These are phyloP conservation scores for Frankliniella fusca DNA, from an alignment of 2,888 invertebrate genomes.

Conservation along the genomic window DNA sequence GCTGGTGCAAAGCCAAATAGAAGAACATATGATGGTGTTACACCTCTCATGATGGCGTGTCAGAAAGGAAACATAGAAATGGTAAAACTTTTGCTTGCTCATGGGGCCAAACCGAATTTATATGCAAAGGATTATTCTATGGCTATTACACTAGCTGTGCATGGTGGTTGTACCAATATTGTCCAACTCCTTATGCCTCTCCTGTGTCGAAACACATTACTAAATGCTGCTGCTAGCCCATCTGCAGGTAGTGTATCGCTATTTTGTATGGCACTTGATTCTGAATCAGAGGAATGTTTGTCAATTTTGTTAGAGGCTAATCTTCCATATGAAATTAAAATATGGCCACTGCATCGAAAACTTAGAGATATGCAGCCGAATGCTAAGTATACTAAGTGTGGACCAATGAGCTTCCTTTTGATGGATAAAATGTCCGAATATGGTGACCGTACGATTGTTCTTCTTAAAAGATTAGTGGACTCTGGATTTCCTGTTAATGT, in stretches of 20 bases:
- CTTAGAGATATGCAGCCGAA: not conserved
- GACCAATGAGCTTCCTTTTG: not conserved
- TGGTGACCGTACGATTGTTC: not conserved
- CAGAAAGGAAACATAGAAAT: not conserved
- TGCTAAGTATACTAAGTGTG: not conserved
- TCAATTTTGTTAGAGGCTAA: not conserved
- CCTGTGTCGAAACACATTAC: not conserved
- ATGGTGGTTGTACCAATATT: not conserved
- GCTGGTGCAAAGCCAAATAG: not conserved
- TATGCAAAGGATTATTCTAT: not conserved
- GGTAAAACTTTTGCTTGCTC: not conserved
- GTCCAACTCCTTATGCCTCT: not conserved
- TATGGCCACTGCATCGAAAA: not conserved
- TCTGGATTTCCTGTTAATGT: not conserved
- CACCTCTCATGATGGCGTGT: not conserved
- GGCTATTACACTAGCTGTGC: not conserved
- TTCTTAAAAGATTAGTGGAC: not conserved
- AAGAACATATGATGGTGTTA: conserved; percentile 5
- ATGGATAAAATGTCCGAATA: conserved; percentile 12
- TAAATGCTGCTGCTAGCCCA: not conserved
- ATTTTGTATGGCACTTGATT: not conserved
- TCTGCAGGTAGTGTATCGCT: not conserved
- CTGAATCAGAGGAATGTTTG: conserved; percentile 11
- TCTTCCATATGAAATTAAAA: not conserved
- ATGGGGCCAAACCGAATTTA: not conserved